Percentiles rank a stretch among this genome's conserved stretches.
These are phyloP conservation scores for Drosophila mulleri DNA, from an alignment of 2,888 invertebrate genomes.

Conservation along the genomic window DNA sequence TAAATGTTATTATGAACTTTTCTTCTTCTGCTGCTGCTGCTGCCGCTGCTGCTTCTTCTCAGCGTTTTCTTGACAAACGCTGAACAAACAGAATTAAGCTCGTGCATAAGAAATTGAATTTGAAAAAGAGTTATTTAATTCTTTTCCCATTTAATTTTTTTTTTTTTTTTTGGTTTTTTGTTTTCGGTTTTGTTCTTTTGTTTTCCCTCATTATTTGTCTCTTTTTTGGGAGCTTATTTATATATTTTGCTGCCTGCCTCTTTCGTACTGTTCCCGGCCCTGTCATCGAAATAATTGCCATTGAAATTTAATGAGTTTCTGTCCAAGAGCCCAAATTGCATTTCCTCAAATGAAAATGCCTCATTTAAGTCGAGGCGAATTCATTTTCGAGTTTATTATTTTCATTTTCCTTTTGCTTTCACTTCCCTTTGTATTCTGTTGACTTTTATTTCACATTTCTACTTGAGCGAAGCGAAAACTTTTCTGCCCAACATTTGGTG, in stretches of 20 bases:
- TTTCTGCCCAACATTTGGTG: neutral
- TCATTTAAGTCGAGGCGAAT: slow-evolving; percentile 5
- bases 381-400: neutral
- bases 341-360: slow-evolving; percentile 24
- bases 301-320: slow-evolving; percentile 54
- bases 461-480: neutral
- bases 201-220: slow-evolving; percentile 9
- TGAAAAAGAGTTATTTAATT: slow-evolving; percentile 74
- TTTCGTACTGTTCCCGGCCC: neutral
- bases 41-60: neutral
- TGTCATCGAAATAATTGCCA: slow-evolving; percentile 24
- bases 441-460: neutral
- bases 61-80: slow-evolving; percentile 6
- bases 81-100: slow-evolving; percentile 70
- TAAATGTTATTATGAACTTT: slow-evolving; percentile 57
- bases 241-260: neutral
- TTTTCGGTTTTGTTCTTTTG: neutral
- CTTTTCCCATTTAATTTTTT: slow-evolving; percentile 6
- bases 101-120: slow-evolving; percentile 68
- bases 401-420: neutral
- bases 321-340: slow-evolving; percentile 34
- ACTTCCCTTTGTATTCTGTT: neutral
- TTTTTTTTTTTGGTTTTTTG: neutral
- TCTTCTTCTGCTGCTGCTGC: neutral
- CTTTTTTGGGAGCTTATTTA: neutral